Percentiles rank a stretch among this genome's conserved stretches.
These are phyloP conservation scores for Disparrhopalites patrizii DNA, from an alignment of 2,888 invertebrate species.

Conservation along the genomic window DNA sequence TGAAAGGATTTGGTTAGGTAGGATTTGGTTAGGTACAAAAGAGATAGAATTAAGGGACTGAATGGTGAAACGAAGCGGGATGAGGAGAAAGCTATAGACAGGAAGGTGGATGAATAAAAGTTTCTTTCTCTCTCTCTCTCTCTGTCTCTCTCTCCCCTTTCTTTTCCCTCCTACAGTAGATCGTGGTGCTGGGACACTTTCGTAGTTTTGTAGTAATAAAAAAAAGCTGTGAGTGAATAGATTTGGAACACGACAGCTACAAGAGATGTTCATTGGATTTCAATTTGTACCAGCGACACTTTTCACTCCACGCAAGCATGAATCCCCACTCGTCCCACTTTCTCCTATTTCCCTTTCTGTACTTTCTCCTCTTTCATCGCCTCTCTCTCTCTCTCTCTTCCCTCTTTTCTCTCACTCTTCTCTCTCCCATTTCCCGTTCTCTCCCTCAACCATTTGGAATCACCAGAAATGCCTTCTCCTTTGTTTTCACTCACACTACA, in stretches of 20 bases:
- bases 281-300: slow-evolving; percentile 12
- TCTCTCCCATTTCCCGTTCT: too few relatives aligned
- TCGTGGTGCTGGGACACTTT: neutral
- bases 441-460: too few relatives aligned
- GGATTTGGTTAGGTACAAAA: neutral
- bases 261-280: slow-evolving; percentile 25
- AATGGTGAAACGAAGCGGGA: too few relatives aligned
- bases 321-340: too few relatives aligned
- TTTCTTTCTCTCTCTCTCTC: neutral
- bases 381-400: neutral
- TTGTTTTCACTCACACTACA: too few relatives aligned
- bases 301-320: slow-evolving; percentile 17
- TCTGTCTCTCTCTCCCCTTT: neutral
- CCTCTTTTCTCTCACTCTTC: neutral
- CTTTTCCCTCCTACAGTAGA: neutral
- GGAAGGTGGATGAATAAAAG: neutral
- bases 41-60: too few relatives aligned
- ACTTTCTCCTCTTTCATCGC: neutral
- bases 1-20: neutral
- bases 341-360: neutral
- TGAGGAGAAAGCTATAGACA: too few relatives aligned
- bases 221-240: slow-evolving; percentile 15
- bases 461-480: too few relatives aligned
- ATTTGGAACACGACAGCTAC: slow-evolving; percentile 21
- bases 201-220: neutral